Percentiles rank a stretch among this genome's conserved stretches.
phyloP scores from a whole-genome alignment of 1,140 invertebrate species.

The Euwallacea similis region DNA sequence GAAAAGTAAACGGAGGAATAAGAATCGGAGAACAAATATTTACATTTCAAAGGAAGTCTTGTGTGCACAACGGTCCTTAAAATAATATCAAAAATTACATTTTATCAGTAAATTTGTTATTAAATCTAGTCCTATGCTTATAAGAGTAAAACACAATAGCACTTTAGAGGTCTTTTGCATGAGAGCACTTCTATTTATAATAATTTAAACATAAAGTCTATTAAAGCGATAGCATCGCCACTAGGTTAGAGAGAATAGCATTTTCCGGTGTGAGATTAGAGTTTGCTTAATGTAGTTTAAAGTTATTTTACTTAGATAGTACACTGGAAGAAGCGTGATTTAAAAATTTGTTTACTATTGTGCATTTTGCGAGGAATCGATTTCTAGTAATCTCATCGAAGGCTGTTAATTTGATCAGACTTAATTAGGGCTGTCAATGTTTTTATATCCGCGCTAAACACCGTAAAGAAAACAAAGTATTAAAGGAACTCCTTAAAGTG shows the following conservation, averaged over 20 bases:
- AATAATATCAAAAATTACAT: too few relatives aligned
- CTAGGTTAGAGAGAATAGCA: constrained; percentile 12
- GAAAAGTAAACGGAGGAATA: too few relatives aligned
- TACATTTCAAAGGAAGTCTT: too few relatives aligned
- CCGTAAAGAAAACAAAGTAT: too few relatives aligned
- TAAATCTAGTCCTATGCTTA: too few relatives aligned
- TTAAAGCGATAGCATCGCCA: constrained; percentile 24
- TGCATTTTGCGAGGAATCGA: neutral
- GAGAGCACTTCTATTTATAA: constrained; percentile 22
- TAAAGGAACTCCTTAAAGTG: too few relatives aligned
- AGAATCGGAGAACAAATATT: too few relatives aligned
- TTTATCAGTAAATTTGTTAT: too few relatives aligned
- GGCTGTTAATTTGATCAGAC: constrained; percentile 16
- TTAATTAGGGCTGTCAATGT: constrained; percentile 4
- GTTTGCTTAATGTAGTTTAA: constrained; percentile 29
- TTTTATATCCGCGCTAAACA: too few relatives aligned
- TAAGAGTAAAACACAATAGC: too few relatives aligned
- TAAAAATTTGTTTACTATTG: neutral
- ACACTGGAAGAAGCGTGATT: too few relatives aligned
- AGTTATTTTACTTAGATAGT: neutral
- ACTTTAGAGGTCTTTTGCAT: neutral
- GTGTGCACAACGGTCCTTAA: too few relatives aligned
- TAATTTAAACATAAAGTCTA: constrained; percentile 12
- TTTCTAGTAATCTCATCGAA: constrained; percentile 3
- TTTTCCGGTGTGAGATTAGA: constrained; percentile 24